These are phyloP conservation scores for Rhodophaea formosa DNA, from an alignment of 2,888 invertebrate genomes.

Conservation along the genomic window DNA sequence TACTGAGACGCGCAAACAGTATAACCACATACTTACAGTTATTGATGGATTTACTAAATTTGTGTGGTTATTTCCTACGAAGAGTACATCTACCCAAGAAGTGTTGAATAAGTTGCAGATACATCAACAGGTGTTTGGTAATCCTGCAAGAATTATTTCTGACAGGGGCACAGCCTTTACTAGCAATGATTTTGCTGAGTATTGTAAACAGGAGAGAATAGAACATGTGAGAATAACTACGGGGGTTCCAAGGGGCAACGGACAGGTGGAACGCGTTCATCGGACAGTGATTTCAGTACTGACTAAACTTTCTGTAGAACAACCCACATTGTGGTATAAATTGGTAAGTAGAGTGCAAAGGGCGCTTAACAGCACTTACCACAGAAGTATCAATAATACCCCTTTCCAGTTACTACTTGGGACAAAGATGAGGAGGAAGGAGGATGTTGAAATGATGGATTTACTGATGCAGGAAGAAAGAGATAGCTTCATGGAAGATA, in stretches of 20 bases:
- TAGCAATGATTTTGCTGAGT: conserved; percentile 26
- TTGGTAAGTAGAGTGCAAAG: background rate
- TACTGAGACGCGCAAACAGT: background rate
- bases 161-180: conserved; percentile 34
- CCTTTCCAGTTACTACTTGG: conserved; percentile 2
- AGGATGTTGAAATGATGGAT: conserved; percentile 1
- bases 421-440: conserved; percentile 8
- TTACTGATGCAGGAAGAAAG: background rate
- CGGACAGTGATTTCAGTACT: background rate
- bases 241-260: background rate
- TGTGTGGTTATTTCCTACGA: too few species aligned
- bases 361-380: conserved; percentile 27
- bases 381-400: conserved; percentile 22
- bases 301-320: background rate
- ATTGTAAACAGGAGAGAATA: conserved; percentile 28
- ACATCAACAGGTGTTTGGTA: conserved; percentile 32
- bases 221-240: conserved; percentile 28
- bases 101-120: conserved; percentile 26
- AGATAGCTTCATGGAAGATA: conserved; percentile 2
- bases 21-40: too few species aligned
- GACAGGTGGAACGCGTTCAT: conserved; percentile 9
- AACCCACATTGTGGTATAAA: background rate
- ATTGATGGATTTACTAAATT: too few species aligned
- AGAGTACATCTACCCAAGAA: too few species aligned
- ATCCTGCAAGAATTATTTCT: conserved; percentile 8